Evolutionary conservation across 2,888 invertebrate species (phyloP), one percentile per base, ranked within the genome.

Genomic region (Hirtodrosophila trivittata): DNA sequence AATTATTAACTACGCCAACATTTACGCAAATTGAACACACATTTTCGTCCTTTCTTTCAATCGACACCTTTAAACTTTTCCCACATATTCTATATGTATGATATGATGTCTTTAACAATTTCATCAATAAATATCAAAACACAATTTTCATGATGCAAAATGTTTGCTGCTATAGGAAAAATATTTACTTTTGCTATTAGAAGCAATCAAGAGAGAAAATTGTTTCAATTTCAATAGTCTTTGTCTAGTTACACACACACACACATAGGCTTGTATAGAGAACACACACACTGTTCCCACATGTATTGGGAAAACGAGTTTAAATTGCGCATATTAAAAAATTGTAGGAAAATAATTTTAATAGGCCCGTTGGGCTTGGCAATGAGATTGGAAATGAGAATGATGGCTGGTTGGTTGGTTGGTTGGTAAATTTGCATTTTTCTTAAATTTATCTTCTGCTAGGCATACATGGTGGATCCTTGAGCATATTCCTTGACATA

Each of bases 361-460:
- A 49, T 5, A 10, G 9, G 39, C 28, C 39, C 26, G 38, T 38
- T 2, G 18, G 18, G 18, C 18, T 5, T 21, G 18, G 18, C 18
- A 37, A 30, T 25, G 6, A 45, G 12, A 26, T 49, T 18, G 18
- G 9, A 46, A 32, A 32, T n/a, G 43, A 43, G 32, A 56, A 39
- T 14, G 18, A 38, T 8, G 16, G 28, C 12, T 10, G n/a, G 33
- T 14, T 37, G 9, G 13, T 13, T 18, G 55, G 32, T 42, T 18
- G 26, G 30, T 6, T 26, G 33, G 8, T 26, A 33, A 64, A 86
- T 86, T 87, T 82, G 86, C 86, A 86, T 87, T 81, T 85, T 75
- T 72, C 64, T 81, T 67, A 76, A 87, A 87, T 82, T 85, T 87
- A 84, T 84, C 77, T 85, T 77, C 49, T 51, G 63, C 41, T 52